These are phyloP conservation scores for Spodoptera litura DNA, from an alignment of 1,140 invertebrate genomes.

Conservation along the genomic window DNA sequence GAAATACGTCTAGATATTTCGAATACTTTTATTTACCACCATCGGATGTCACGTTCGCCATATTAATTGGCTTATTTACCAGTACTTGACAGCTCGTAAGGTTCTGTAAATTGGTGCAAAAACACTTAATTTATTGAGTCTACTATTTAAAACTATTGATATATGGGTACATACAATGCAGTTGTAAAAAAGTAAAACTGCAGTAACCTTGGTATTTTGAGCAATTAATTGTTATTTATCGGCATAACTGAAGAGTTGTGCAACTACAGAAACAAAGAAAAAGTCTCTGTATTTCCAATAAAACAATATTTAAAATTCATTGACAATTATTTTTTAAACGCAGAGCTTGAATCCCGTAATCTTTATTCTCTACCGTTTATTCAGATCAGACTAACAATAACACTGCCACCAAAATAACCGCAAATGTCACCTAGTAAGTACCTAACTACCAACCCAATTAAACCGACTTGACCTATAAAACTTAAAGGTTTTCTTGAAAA, in stretches of 20 bases:
- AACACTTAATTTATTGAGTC: constrained; percentile 20
- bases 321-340: no score
- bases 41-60: constrained; percentile 28
- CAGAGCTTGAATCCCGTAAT: no score
- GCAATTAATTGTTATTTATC: no score
- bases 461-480: constrained; percentile 4
- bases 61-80: constrained; percentile 34
- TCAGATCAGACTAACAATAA: no score
- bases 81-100: constrained; percentile 3
- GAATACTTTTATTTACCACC: constrained; percentile 23
- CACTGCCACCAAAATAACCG: no score
- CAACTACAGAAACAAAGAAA: no score
- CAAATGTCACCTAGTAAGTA: neutral
- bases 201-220: no score
- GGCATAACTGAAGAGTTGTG: no score
- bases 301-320: no score
- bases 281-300: no score
- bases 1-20: constrained; percentile 31
- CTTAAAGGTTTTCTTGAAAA: neutral
- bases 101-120: constrained; percentile 29
- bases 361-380: no score
- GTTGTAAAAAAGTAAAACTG: no score
- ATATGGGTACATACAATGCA: neutral
- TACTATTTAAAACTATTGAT: neutral
- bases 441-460: neutral